These are phyloP conservation scores for Chionoecetes opilio DNA, from an alignment of 1,140 invertebrate species.

Conservation along the genomic window DNA sequence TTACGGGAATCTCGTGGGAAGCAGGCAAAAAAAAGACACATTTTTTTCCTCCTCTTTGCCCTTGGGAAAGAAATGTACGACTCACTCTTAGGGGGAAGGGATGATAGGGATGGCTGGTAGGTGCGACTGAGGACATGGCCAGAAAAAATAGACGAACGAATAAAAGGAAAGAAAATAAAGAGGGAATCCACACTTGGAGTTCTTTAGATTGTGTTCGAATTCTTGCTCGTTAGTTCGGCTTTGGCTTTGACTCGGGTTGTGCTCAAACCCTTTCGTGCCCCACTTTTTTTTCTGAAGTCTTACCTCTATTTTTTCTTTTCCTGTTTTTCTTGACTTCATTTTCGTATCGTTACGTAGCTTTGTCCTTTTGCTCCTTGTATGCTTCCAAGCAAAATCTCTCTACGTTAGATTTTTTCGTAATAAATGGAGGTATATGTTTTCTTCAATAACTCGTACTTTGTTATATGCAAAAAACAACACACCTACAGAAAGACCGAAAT, in stretches of 20 bases:
- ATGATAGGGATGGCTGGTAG: neutral
- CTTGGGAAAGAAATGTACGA: neutral
- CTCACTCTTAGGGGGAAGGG: neutral
- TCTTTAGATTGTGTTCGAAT: slow-evolving; percentile 27
- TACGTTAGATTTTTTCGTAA: too few relatives aligned
- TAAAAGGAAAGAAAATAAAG: neutral
- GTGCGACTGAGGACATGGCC: neutral
- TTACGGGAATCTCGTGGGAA: neutral
- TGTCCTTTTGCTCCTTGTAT: too few relatives aligned
- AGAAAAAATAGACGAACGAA: neutral
- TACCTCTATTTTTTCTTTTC: neutral
- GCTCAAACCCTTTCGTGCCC: neutral
- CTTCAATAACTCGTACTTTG: too few relatives aligned
- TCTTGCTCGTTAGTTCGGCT: neutral
- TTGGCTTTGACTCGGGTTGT: neutral
- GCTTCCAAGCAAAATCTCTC: too few relatives aligned
- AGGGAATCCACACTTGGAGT: neutral
- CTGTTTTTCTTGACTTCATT: neutral
- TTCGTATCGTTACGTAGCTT: too few relatives aligned
- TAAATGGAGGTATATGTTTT: too few relatives aligned
- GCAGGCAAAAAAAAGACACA: neutral
- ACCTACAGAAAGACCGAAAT: too few relatives aligned
- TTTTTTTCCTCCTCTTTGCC: neutral
- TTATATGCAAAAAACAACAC: too few relatives aligned
- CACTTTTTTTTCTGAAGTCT: neutral